Percentiles rank a stretch among this genome's conserved stretches.
Evolutionary conservation across 1,140 invertebrate species (phyloP).

Genomic region (Eriosoma lanigerum): DNA sequence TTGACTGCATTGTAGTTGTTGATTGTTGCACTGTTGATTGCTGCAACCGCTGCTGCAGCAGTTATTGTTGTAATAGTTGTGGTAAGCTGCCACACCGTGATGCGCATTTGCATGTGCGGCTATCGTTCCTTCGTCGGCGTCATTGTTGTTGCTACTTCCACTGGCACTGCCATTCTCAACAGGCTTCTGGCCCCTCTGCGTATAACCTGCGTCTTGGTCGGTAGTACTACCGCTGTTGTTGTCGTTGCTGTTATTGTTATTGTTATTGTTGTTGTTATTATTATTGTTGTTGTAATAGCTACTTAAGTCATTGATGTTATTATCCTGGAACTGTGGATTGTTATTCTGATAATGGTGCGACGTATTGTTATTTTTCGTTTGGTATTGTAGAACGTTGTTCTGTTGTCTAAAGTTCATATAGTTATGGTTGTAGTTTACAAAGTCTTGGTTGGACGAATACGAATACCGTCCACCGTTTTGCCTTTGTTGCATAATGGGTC

Average conservation of each 20-base stretch:
- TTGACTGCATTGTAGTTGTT: conserved; percentile 29
- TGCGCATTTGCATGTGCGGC: not conserved
- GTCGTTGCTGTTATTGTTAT: not conserved
- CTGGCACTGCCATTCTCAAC: too few relatives aligned
- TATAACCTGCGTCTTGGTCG: not conserved
- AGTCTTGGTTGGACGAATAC: conserved; percentile 42
- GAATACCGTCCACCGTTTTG: conserved; percentile 46
- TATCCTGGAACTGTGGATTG: not conserved
- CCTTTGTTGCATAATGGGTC: not conserved
- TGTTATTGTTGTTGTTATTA: not conserved
- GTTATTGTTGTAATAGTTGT: conserved; percentile 7
- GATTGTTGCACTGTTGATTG: not conserved
- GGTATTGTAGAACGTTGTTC: not conserved
- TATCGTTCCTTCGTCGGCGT: not conserved
- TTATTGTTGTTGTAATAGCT: not conserved
- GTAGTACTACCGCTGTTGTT: conserved; percentile 53
- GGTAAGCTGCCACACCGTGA: not conserved
- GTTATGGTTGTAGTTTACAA: conserved; percentile 38
- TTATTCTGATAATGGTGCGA: not conserved
- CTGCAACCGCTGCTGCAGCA: not conserved
- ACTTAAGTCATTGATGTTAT: too few relatives aligned
- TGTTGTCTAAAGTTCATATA: conserved; percentile 29
- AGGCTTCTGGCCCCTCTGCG: not conserved
- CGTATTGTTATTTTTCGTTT: not conserved
- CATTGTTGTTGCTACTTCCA: too few relatives aligned